Conservation (phyloP, 2,797 vertebrate species). For the Sebastes variabilis region DNA sequence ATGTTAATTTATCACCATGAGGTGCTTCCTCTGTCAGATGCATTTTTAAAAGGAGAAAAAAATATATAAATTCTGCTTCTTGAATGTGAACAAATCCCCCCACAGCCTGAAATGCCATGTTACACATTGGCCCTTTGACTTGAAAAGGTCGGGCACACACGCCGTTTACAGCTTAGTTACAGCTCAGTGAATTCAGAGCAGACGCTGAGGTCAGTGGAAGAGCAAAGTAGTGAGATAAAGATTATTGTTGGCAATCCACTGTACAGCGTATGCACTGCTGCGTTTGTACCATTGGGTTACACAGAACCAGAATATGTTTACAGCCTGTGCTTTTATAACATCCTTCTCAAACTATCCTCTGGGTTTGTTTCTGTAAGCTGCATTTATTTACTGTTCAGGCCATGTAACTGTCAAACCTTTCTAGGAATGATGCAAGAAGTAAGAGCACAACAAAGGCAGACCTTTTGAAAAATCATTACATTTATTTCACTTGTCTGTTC, state of each 20-base stretch:
- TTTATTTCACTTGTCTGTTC: constrained; percentile 21
- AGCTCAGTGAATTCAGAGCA: constrained; percentile 24
- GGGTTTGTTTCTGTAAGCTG: neutral
- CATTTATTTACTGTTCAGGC: neutral
- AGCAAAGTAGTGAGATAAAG: neutral
- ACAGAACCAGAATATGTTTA: neutral
- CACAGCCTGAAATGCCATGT: neutral
- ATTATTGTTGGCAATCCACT: neutral
- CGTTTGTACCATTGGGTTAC: neutral
- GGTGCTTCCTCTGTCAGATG: neutral
- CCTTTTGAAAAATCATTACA: neutral
- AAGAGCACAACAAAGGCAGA: neutral
- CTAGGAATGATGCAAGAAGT: neutral
- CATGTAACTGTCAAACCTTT: neutral
- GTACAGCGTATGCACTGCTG: neutral
- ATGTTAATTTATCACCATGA: neutral
- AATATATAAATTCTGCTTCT: neutral
- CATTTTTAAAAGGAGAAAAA: neutral
- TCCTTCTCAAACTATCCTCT: neutral
- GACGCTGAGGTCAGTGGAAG: constrained; percentile 11
- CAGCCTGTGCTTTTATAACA: neutral
- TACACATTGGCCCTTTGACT: constrained; percentile 12
- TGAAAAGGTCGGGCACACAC: constrained; percentile 34
- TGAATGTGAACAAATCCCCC: constrained; percentile 5
- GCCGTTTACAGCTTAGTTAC: constrained; percentile 8